Evolutionary conservation across 2,888 invertebrate species (phyloP).

Genomic region (Xestia xanthographa): DNA sequence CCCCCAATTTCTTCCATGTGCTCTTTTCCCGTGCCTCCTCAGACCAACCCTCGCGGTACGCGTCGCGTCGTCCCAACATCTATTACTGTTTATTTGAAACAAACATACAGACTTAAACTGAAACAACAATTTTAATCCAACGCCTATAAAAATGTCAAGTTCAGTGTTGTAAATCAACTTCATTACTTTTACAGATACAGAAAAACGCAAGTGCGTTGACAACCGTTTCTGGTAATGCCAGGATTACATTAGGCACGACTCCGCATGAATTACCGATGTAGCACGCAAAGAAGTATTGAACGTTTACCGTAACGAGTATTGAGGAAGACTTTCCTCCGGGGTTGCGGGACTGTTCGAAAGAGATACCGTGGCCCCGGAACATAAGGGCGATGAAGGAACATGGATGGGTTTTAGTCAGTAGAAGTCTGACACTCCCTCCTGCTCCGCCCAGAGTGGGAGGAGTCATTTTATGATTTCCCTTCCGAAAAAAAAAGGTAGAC

Average conservation of each 20-base stretch:
- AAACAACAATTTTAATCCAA: not conserved
- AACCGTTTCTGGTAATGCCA: conserved; percentile 40
- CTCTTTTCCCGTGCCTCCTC: no score
- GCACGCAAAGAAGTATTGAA: conserved; percentile 48
- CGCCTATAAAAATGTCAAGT: not conserved
- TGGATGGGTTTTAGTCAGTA: no score
- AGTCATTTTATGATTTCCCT: no score
- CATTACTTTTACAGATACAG: conserved; percentile 17
- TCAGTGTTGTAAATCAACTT: conserved; percentile 43
- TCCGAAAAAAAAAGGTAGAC: no score
- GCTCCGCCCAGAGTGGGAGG: no score
- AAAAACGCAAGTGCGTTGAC: conserved; percentile 29
- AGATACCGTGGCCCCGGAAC: no score
- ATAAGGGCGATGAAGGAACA: no score
- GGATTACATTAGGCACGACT: conserved; percentile 47
- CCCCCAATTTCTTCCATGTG: no score
- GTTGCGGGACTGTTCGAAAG: no score
- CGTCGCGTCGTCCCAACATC: no score
- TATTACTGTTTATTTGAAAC: not conserved
- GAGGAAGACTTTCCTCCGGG: not conserved
- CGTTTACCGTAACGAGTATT: not conserved
- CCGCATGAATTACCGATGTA: conserved; percentile 36
- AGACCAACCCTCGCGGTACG: no score
- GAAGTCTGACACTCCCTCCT: no score
- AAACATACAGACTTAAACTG: not conserved